Conservation (phyloP, 2,797 vertebrate species). For the Gymnothorax javanicus region DNA sequence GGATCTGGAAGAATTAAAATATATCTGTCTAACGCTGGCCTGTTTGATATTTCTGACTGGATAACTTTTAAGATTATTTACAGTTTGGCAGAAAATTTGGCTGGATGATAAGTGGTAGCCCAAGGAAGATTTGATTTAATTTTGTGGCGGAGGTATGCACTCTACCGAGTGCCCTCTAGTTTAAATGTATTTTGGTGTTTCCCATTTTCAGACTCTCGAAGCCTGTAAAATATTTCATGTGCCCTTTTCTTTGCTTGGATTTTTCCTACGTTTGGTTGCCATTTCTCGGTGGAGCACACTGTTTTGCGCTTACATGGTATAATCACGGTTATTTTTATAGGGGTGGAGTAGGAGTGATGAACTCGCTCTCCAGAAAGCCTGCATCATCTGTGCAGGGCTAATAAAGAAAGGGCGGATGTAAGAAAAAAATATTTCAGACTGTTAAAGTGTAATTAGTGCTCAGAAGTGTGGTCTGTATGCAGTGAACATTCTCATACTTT, state of each 20-base stretch:
- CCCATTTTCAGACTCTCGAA: neutral
- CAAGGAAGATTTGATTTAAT: no score
- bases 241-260: neutral
- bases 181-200: neutral
- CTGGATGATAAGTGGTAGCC: no score
- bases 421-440: slow-evolving; percentile 16
- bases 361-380: neutral
- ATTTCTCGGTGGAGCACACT: neutral
- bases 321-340: neutral
- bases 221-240: neutral
- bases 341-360: neutral
- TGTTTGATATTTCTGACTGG: no score
- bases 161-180: no score
- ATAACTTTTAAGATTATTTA: no score
- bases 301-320: neutral
- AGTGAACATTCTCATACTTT: neutral
- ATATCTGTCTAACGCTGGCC: no score
- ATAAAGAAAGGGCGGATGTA: neutral
- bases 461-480: neutral
- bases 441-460: slow-evolving; percentile 17
- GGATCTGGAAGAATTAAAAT: no score
- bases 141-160: no score
- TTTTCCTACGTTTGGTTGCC: neutral
- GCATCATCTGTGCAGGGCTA: neutral
- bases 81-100: no score